Base-by-base conservation (phyloP, 2,888 invertebrate species). In the Nephrocerus scutellatus region DNA sequence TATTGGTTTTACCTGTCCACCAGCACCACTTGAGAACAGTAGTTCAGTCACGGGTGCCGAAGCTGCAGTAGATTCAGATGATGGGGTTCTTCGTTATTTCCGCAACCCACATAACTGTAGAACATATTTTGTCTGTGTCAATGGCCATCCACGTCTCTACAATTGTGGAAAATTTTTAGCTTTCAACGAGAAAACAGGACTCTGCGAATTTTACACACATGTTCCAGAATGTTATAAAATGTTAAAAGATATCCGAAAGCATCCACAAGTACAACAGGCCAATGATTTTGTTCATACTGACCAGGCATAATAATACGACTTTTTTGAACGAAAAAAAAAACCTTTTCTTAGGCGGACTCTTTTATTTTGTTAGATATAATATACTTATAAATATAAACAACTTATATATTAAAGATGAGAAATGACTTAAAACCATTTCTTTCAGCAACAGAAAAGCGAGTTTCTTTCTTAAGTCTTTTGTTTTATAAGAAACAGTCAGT, bases 1-100 rank as follows among this genome's bases (percentile, higher is more conserved):
- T 44, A 73, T 89, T 35, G 84, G 85, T 10, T 90, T 88, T 71
- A 75, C 74, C 9, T 90, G 89, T 55, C 87, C 86, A 3, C 75
- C 73, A 14, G 70, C 73, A 7, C 53, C 60, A 0, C n/a, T n/a
- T n/a, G n/a, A n/a, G n/a, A n/a, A n/a, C n/a, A 59, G 66, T 19
- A 57, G 63, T 29, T 57, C 57, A 6, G 38, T 41, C 3, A 55
- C 53, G 16, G 54, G 47, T 31, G 41, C 60, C 14, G 72, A 70
- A 51, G 66, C 20, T 13, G 46, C 43, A 5, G 22, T 38, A 6
- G 52, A 55, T 7, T 58, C 62, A 4, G 62, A 62, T 41, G 62
- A 62, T 31, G 62, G 62, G 0, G 59, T 55, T 20, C 45, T 71
- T 40, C 67, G 70, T 46, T 73, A 69, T 50, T 60, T 62, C 45